Evolutionary conservation across 2,888 invertebrate species (phyloP), one percentile per base, ranked within the genome.

Genomic region (Iphiclides podalirius): DNA sequence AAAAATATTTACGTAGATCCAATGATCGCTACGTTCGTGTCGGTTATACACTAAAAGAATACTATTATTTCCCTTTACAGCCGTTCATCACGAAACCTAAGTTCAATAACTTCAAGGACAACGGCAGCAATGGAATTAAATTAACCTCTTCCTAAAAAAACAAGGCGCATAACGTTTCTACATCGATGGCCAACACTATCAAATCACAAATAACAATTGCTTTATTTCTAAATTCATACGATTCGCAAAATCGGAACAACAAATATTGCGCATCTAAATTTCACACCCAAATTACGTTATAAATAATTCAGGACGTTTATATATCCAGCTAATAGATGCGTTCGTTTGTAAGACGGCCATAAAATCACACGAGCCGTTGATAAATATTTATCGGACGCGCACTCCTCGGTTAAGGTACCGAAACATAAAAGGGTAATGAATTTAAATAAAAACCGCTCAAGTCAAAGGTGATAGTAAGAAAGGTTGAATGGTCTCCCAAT

Each of bases 341-440:
- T 47, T 42, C 36, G 36, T 42, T 42, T 37, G 42, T 42, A 43
- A 43, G 37, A 43, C 48, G 31, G 43, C 43, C 20, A 49, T 49
- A 49, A 49, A 43, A 49, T 49, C 48, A 37, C 48, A 43, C 37
- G 42, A 43, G 43, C 33, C 38, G 13, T 43, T 43, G 33, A 49
- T 49, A 49, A 49, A 49, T 49, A 49, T 49, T 49, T 43, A 49
- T 49, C 38, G 33, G 37, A 37, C 43, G 48, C 43, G 43, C 42
- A 43, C 43, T 49, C 43, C 43, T 38, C 33, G 8, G 37, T 38
- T 47, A 43, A 33, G 16, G 16, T 16, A 13, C 15, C 31, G 36
- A 48, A 14, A 43, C 43, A 38, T 38, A 43, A 38, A 43, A 38
- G 48, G 33, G 37, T 49, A 43, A 43, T 43, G 38, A 38, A 38